Evolutionary conservation across 2,888 invertebrate genomes (phyloP), one percentile per base, ranked within the genome.

Genomic region (Drosophila nigricruria): DNA sequence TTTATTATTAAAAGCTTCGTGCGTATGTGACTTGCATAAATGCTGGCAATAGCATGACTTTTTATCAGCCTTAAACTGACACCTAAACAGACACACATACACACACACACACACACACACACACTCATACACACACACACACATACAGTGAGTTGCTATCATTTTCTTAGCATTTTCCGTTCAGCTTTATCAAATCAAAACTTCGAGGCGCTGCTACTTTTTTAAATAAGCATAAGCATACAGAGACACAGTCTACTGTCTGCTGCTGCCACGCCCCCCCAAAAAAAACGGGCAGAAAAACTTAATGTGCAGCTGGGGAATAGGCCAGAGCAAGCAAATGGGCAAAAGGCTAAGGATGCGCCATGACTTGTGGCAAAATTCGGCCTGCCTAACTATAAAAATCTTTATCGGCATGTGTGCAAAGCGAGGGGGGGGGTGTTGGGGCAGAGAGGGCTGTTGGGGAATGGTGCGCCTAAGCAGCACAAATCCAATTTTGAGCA

Each of bases 21-120:
- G 81, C 65, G 89, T 81, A 89, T 86, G 86, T 86, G 86, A 89
- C 86, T 86, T 89, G 86, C 89, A 86, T 86, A 89, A 81, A 89
- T 77, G 74, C 68, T 57, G 43, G 71, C 23, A 70, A 18, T 47
- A 58, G 57, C 61, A 42, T 53, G 69, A 59, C 61, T 77, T 81
- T 78, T 84, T 87, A 82, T 83, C 82, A 87, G 87, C 60, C 57
- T 57, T 56, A 42, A 67, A 75, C 67, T 79, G 77, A 56, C 71
- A 77, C 76, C 79, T 77, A 77, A 70, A 40, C 42, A 34, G 43
- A n/a, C 43, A 27, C 38, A 52, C 42, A 43, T 45, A 14, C 27
- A 25, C 38, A n/a, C 20, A 6, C 60, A 25, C 49, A 45, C 27
- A 25, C 32, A 27, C 36, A 42, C 27, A 34, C 32, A 36, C 18